Conservation (phyloP, 2,113 vertebrate species). For the Entelurus aequoreus region DNA sequence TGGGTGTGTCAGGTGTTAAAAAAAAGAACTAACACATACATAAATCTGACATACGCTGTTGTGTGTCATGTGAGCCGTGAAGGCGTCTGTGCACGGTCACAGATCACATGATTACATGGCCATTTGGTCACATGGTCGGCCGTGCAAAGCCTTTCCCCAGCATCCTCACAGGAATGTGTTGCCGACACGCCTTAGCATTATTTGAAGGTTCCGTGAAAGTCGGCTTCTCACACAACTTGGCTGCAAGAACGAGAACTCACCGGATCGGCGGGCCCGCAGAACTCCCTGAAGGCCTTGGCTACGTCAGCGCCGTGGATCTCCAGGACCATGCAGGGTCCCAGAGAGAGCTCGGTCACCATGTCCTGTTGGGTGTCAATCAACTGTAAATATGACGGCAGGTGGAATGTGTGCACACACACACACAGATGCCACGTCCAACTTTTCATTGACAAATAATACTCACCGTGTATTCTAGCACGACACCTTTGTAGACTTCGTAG, state of each 20-base stretch:
- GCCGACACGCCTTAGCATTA: neutral
- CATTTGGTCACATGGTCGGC: neutral
- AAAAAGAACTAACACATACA: neutral
- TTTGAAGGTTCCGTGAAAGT: no score
- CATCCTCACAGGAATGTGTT: neutral
- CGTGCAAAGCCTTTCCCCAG: no score
- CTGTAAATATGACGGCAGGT: no score
- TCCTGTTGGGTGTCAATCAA: conserved; percentile 60
- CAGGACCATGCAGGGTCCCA: conserved; percentile 86
- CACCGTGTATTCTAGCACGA: conserved; percentile 84
- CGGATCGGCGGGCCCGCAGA: conserved; percentile 90
- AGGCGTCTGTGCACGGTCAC: neutral
- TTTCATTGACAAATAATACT: conserved; percentile 45
- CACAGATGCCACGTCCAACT: no score
- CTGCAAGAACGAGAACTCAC: conserved; percentile 73
- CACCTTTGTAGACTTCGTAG: conserved; percentile 91
- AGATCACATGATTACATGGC: neutral
- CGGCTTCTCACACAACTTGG: no score
- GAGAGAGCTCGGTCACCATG: conserved; percentile 87
- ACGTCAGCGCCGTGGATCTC: conserved; percentile 78
- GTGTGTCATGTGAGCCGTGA: neutral
- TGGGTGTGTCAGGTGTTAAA: neutral
- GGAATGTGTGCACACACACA: neutral
- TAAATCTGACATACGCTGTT: neutral
- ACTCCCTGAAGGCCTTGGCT: conserved; percentile 82